Evolutionary conservation across 2,888 invertebrate species (phyloP), one percentile per base, ranked within the genome.

Genomic region (Horisme vitalbata): DNA sequence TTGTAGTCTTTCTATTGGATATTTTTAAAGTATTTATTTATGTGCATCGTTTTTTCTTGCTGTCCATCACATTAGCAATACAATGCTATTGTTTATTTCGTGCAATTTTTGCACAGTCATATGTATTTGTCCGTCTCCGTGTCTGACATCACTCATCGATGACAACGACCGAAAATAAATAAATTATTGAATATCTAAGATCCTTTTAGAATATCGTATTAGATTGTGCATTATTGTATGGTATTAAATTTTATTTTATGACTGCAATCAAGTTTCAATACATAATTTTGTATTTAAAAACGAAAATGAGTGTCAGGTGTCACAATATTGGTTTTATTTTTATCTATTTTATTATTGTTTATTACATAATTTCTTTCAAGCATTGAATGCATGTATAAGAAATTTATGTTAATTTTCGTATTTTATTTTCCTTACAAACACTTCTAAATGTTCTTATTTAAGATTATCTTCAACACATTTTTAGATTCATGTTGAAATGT

Each of bases 141-240:
- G 68, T 61, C 82, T 84, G 83, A 83, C 83, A 80, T 86, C 86
- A 83, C 73, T 79, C 79, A 66, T 35, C 61, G 66, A 79, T 63
- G 85, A 84, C 86, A 86, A 79, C 66, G 85, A 82, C 77, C 82
- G 67, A 76, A 80, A 76, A 79, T 76, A 76, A 18, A 79, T 84
- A 79, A 80, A 75, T 79, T 79, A 77, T 79, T 71, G 58, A 69
- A 71, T 71, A 76, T 76, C 78, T 68, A 18, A 67, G 62, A 39
- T 24, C 20, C 36, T 39, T 39, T 46, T 35, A 33, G 37, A 33
- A 33, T 46, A 43, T 49, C 48, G 35, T 34, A 39, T 44, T 39
- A 21, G 34, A 33, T 44, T 47, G 45, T 59, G 56, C 56, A 59
- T 52, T 49, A 48, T 39, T 21, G 14, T 24, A 30, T 20, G 28